Conservation (phyloP, 2,113 vertebrate genomes). For the Sprattus sprattus region DNA sequence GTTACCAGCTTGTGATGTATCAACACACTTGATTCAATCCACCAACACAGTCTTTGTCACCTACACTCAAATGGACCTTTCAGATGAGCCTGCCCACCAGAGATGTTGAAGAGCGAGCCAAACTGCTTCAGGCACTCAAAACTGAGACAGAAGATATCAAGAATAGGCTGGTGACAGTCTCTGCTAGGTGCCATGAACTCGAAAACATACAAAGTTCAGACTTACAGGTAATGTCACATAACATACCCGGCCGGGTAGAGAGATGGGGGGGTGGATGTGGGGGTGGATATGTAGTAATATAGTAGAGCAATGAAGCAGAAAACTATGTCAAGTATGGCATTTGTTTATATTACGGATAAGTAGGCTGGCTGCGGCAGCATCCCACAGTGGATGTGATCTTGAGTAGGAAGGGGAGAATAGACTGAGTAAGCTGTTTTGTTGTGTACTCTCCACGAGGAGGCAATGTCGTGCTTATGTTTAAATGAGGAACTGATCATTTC, state of each 20-base stretch:
- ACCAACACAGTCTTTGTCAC: not conserved
- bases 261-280: too few species aligned
- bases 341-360: too few species aligned
- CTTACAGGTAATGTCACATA: not conserved
- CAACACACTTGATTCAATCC: too few species aligned
- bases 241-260: too few species aligned
- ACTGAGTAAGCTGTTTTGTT: constrained; percentile 46
- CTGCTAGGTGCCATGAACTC: constrained; percentile 67
- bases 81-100: constrained; percentile 68
- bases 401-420: too few species aligned
- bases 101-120: constrained; percentile 69
- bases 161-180: constrained; percentile 62
- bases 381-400: too few species aligned
- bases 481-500: not conserved
- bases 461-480: not conserved
- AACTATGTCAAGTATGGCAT: too few species aligned
- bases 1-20: too few species aligned
- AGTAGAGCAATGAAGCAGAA: too few species aligned
- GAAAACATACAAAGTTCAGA: constrained; percentile 46
- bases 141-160: constrained; percentile 71
- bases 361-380: too few species aligned
- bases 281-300: too few species aligned
- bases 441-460: not conserved
- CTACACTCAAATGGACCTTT: not conserved
- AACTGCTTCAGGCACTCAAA: constrained; percentile 59